Evolutionary conservation across 35 echinoderm and acorn worm genomes (phyloP).

Genomic region (Holothuria glaberrima): DNA sequence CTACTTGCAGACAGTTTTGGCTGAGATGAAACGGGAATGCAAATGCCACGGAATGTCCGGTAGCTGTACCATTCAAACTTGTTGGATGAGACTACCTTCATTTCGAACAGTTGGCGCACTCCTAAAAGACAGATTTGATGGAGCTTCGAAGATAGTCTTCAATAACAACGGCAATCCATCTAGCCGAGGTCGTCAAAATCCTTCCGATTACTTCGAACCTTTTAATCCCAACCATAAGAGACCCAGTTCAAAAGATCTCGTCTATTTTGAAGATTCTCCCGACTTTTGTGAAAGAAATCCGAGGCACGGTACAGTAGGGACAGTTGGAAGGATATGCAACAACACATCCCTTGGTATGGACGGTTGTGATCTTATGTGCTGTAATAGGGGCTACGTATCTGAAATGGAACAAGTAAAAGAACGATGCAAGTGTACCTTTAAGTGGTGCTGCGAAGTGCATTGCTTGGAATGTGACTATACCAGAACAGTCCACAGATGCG

Average conservation of each 20-base stretch:
- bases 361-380: constrained; percentile 97
- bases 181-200: constrained; percentile 40
- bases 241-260: constrained; percentile 76
- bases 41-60: constrained; percentile 99
- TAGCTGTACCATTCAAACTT: constrained; percentile 89
- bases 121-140: constrained; percentile 94
- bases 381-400: constrained; percentile 70
- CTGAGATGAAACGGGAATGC: constrained; percentile 84
- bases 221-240: constrained; percentile 85
- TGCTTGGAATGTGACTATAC: constrained; percentile 82
- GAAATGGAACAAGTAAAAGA: constrained; percentile 69
- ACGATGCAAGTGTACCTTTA: constrained; percentile 97
- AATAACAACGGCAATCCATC: constrained; percentile 78
- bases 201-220: constrained; percentile 71
- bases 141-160: constrained; percentile 81
- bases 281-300: constrained; percentile 88
- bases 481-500: constrained; percentile 79
- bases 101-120: constrained; percentile 79
- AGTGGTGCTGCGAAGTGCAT: constrained; percentile 96
- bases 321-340: constrained; percentile 85
- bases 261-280: constrained; percentile 95
- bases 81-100: constrained; percentile 94
- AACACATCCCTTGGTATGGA: constrained; percentile 93
- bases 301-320: constrained; percentile 70
- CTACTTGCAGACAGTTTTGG: constrained; percentile 71